phyloP scores from a whole-genome alignment of 2,888 invertebrate genomes.

The Cephus sareptanus region DNA sequence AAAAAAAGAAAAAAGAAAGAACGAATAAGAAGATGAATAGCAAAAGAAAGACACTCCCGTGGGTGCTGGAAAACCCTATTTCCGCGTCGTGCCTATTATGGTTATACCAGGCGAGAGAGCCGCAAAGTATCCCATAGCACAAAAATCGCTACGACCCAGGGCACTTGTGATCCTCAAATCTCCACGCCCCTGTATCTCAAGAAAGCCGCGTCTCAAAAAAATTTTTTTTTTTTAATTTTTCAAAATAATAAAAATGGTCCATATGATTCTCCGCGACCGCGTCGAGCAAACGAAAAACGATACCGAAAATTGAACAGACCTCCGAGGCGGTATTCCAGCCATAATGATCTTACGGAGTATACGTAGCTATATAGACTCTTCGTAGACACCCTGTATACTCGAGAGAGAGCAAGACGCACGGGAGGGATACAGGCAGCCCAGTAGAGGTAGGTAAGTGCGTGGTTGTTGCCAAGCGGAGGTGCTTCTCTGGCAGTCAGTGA shows the following conservation, averaged over 20 bases:
- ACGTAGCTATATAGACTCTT: background rate
- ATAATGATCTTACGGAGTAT: background rate
- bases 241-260: too few relatives aligned
- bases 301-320: background rate
- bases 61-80: background rate
- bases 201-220: too few relatives aligned
- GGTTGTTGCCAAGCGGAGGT: conserved; percentile 53
- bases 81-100: background rate
- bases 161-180: background rate
- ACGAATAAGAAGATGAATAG: background rate
- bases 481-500: conserved; percentile 52
- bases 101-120: background rate
- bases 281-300: accelerated
- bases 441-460: conserved; percentile 13
- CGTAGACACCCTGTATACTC: background rate
- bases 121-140: too few relatives aligned
- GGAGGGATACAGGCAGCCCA: background rate
- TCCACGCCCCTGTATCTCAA: background rate
- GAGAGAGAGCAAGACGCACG: background rate
- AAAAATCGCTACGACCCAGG: background rate
- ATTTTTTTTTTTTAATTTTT: too few relatives aligned
- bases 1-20: too few relatives aligned
- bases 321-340: accelerated
- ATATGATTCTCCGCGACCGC: too few relatives aligned
- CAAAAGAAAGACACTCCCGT: background rate